Percentiles rank a stretch among this genome's conserved stretches.
Conservation (phyloP, 2,113 vertebrate species). For the Anser cygnoides region DNA sequence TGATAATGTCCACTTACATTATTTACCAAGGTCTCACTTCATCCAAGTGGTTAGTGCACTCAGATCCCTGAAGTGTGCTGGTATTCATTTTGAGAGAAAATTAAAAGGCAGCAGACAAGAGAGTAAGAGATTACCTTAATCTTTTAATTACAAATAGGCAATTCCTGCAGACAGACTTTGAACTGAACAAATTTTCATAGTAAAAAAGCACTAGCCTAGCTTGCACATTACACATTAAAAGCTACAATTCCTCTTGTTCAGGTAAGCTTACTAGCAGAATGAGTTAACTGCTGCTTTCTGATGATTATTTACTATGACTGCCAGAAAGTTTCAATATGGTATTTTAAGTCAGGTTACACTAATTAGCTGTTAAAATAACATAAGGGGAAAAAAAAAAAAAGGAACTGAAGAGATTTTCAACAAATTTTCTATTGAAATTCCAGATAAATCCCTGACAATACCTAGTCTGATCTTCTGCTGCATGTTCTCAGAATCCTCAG, state of each 20-base stretch:
- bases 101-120: neutral
- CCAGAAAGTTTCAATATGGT: neutral
- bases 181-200: neutral
- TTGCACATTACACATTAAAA: neutral
- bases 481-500: neutral
- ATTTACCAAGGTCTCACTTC: neutral
- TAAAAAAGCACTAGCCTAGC: neutral
- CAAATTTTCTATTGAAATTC: neutral
- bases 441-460: neutral
- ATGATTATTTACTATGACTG: neutral
- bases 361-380: neutral
- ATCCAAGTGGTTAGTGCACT: neutral
- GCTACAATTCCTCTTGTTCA: neutral
- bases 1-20: neutral
- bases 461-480: neutral
- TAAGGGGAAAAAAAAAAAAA: neutral
- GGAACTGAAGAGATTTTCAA: neutral
- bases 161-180: neutral
- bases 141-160: conserved; percentile 39
- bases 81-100: conserved; percentile 25
- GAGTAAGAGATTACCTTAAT: conserved; percentile 41
- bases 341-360: neutral
- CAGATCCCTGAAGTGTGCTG: neutral
- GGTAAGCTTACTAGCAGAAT: neutral
- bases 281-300: neutral